phyloP scores from a whole-genome alignment of 2,797 vertebrate species.

The Propithecus deckenii region DNA sequence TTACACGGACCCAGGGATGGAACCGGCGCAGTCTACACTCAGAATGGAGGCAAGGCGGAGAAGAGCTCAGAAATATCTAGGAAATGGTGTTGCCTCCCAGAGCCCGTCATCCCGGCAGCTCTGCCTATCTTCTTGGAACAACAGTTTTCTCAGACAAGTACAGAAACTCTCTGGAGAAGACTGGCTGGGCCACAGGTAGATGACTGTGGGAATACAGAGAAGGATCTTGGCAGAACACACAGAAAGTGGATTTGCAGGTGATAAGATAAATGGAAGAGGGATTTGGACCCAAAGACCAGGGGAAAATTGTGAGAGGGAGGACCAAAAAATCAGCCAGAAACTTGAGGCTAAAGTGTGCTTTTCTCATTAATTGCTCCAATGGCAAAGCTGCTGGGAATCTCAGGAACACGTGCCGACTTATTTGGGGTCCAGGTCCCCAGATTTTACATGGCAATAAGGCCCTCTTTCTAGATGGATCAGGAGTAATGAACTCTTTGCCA shows the following conservation, averaged over 20 bases:
- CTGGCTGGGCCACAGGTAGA: conserved; percentile 63
- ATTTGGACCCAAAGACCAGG: conserved; percentile 45
- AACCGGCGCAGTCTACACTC: neutral
- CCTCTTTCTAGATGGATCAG: neutral
- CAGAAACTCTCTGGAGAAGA: conserved; percentile 50
- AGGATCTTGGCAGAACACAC: conserved; percentile 50
- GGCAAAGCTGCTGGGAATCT: neutral
- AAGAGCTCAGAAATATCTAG: neutral
- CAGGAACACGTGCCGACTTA: neutral
- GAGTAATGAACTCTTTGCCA: neutral
- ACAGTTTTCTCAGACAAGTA: conserved; percentile 52
- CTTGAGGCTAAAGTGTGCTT: neutral
- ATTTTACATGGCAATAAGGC: neutral
- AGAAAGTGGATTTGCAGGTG: conserved; percentile 45
- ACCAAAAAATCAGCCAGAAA: neutral
- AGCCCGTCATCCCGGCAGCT: neutral
- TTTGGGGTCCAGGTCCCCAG: neutral
- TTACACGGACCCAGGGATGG: neutral
- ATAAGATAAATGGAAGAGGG: conserved; percentile 48
- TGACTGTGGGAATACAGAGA: conserved; percentile 22
- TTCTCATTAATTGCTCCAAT: neutral
- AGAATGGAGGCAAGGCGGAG: neutral
- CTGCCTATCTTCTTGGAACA: conserved; percentile 54
- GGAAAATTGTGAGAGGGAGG: neutral
- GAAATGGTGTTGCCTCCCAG: neutral